Evolutionary conservation across 2,797 vertebrate genomes (phyloP).

Genomic region (Anguilla pacifica): DNA sequence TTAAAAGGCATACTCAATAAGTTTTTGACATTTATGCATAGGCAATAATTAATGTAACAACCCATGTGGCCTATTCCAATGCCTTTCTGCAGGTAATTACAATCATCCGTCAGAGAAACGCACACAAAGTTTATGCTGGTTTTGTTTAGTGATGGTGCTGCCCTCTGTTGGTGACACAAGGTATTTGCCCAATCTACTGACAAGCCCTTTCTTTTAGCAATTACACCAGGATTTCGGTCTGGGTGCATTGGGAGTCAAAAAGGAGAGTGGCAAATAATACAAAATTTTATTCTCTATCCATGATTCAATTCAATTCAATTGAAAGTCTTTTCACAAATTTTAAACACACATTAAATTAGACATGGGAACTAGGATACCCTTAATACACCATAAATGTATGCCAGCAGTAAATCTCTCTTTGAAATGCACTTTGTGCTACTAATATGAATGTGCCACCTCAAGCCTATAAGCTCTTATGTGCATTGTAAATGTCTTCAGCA

Average conservation of each 20-base stretch:
- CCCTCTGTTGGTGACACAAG: conserved; percentile 50
- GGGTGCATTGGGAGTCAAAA: background rate
- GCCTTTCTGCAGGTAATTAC: conserved; percentile 19
- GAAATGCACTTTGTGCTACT: background rate
- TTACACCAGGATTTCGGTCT: background rate
- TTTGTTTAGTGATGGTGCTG: conserved; percentile 38
- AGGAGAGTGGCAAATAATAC: background rate
- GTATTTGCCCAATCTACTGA: background rate
- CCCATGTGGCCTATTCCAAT: background rate
- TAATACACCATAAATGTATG: background rate
- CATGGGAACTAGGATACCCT: background rate
- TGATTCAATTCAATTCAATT: background rate
- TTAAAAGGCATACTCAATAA: background rate
- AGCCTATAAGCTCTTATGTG: background rate
- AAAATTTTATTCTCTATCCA: background rate
- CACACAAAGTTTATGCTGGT: background rate
- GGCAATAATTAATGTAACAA: conserved; percentile 14
- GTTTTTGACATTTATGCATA: conserved; percentile 1
- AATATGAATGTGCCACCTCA: background rate
- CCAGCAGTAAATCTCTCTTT: background rate
- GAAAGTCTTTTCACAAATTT: background rate
- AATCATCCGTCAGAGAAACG: conserved; percentile 16
- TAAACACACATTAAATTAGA: background rate
- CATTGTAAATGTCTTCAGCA: conserved; percentile 3
- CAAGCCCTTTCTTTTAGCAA: background rate